phyloP scores from a whole-genome alignment of 2,113 vertebrate species.

The Willisornis vidua region DNA sequence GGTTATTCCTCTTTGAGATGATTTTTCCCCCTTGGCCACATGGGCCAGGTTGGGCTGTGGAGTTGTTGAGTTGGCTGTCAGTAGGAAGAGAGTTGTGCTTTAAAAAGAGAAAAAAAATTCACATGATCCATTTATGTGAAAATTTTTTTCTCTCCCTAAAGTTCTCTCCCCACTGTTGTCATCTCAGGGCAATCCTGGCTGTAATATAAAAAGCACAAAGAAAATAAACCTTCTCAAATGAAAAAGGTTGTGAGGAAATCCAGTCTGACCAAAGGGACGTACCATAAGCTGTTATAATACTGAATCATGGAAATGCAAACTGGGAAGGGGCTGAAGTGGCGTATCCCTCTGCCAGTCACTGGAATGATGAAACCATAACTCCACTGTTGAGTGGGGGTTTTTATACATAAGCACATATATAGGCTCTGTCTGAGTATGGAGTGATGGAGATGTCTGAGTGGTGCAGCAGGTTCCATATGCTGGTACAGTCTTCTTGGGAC shows the following conservation, averaged over 20 bases:
- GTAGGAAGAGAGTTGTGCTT: not conserved
- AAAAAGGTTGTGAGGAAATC: not conserved
- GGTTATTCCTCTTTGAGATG: not conserved
- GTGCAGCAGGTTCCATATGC: not conserved
- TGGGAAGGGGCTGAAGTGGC: not conserved
- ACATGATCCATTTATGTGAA: not conserved
- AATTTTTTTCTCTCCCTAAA: not conserved
- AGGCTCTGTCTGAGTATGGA: too few relatives aligned
- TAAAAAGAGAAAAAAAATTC: not conserved
- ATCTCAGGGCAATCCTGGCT: not conserved
- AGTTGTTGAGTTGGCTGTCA: not conserved
- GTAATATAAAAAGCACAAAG: not conserved
- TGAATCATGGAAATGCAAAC: not conserved
- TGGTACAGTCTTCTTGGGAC: fast-evolving
- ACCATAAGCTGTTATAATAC: not conserved
- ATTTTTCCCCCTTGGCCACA: not conserved
- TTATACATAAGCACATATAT: fast-evolving
- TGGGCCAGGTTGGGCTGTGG: not conserved
- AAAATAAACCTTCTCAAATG: not conserved
- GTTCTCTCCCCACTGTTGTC: not conserved
- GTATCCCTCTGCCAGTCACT: not conserved
- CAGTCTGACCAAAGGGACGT: not conserved
- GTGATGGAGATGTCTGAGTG: fast-evolving
- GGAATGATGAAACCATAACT: not conserved
- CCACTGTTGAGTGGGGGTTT: fast-evolving